Evolutionary conservation across 1,140 invertebrate genomes (phyloP).

Genomic region (Teleogryllus occipitalis): DNA sequence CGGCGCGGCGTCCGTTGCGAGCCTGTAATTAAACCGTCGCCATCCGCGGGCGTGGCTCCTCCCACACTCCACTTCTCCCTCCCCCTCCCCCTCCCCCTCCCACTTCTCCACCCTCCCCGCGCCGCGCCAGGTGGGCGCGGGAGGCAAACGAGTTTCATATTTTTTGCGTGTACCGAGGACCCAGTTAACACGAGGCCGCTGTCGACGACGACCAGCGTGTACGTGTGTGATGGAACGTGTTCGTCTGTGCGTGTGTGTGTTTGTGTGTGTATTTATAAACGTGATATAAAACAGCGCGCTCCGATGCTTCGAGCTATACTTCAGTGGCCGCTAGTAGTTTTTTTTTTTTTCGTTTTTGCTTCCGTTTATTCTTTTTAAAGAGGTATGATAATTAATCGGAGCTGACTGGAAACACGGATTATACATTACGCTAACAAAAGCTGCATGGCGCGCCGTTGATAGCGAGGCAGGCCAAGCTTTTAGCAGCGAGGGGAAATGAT

Average conservation of each 20-base stretch:
- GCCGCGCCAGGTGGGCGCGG: neutral
- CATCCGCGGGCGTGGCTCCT: neutral
- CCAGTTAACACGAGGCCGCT: neutral
- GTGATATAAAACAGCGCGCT: neutral
- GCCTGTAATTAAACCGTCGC: neutral
- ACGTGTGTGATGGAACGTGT: neutral
- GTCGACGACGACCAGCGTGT: neutral
- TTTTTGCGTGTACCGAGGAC: neutral
- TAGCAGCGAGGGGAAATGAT: neutral
- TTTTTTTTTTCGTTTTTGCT: neutral
- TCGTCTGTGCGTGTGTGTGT: neutral
- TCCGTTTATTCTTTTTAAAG: conserved; percentile 7
- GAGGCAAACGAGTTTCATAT: neutral
- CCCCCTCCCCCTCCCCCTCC: neutral
- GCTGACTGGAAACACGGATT: conserved; percentile 18
- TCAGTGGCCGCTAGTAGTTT: neutral
- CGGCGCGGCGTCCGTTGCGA: no score
- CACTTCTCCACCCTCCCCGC: neutral
- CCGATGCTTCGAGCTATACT: neutral
- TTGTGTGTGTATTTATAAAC: neutral
- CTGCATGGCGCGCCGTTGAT: neutral
- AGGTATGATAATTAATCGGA: conserved; percentile 17
- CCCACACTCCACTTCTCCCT: neutral
- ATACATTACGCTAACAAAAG: conserved; percentile 15
- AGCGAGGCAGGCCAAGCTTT: neutral